Evolutionary conservation across 2,113 vertebrate species (phyloP).

Genomic region (Lophius piscatorius): DNA sequence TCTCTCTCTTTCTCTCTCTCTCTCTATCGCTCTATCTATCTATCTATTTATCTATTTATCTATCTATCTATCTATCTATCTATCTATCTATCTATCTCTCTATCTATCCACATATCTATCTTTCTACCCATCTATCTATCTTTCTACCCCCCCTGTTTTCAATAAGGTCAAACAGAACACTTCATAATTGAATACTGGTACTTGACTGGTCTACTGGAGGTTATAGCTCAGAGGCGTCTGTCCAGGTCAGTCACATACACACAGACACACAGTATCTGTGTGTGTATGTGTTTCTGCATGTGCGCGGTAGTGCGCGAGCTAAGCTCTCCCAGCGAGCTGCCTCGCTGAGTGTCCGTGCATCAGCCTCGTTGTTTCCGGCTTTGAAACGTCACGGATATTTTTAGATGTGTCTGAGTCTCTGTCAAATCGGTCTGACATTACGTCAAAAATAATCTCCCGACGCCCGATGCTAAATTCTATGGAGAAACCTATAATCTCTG

Average conservation of each 20-base stretch:
- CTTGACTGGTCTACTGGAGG: no score
- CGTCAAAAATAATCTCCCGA: slow-evolving; percentile 64
- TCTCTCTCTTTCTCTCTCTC: slow-evolving; percentile 12
- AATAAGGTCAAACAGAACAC: no score
- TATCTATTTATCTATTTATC: slow-evolving; percentile 22
- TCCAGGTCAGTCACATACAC: no score
- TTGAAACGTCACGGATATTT: slow-evolving; percentile 72
- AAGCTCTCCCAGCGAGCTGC: slow-evolving; percentile 12
- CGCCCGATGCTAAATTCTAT: slow-evolving; percentile 56
- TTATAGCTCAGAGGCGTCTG: no score
- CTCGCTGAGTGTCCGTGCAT: slow-evolving; percentile 4
- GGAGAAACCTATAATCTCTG: slow-evolving; percentile 55
- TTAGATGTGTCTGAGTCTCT: slow-evolving; percentile 64
- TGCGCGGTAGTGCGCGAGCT: slow-evolving; percentile 12
- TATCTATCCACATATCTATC: not conserved
- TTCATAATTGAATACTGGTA: no score
- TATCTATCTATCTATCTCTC: slow-evolving; percentile 16
- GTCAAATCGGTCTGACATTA: slow-evolving; percentile 73
- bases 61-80: slow-evolving; percentile 23
- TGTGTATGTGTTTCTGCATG: no score
- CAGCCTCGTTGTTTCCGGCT: slow-evolving; percentile 46
- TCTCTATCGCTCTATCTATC: slow-evolving; percentile 10
- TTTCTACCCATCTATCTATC: not conserved
- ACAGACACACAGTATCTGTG: no score
- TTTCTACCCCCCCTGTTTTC: no score